Evolutionary conservation across 2,888 invertebrate genomes (phyloP).

Genomic region (Ametastegia equiseti): DNA sequence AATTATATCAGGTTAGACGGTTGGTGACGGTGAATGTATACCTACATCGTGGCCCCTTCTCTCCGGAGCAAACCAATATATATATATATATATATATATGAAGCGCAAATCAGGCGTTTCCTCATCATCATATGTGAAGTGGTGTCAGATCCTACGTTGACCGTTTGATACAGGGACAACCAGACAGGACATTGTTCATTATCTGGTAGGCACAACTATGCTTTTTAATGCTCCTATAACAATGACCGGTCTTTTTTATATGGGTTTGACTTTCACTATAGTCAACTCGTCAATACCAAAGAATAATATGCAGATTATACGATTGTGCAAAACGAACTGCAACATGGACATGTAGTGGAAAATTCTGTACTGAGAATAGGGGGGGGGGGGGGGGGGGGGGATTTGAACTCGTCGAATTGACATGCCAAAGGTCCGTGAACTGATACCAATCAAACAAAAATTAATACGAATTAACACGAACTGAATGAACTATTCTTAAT

Average conservation of each 20-base stretch:
- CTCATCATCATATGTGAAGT: constrained; percentile 71
- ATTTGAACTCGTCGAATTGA: too few species aligned
- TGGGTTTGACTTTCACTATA: constrained; percentile 26
- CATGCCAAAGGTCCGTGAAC: too few species aligned
- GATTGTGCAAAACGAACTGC: too few species aligned
- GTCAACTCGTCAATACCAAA: background rate
- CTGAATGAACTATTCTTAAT: too few species aligned
- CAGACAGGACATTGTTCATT: constrained; percentile 74
- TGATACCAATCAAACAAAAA: too few species aligned
- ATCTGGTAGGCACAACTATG: constrained; percentile 60
- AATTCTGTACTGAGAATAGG: too few species aligned
- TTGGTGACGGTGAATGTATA: background rate
- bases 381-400: too few species aligned
- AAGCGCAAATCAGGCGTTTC: constrained; percentile 73
- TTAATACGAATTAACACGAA: too few species aligned
- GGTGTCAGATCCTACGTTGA: constrained; percentile 67
- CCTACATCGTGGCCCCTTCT: constrained; percentile 11
- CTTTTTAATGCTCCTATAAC: constrained; percentile 46
- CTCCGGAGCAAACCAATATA: constrained; percentile 31
- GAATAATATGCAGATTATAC: background rate
- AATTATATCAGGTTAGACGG: background rate
- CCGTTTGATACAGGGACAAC: constrained; percentile 62
- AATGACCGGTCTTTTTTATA: constrained; percentile 30
- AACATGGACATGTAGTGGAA: too few species aligned
- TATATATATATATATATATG: too few species aligned